Percentiles rank a stretch among this genome's conserved stretches.
Evolutionary conservation across 2,113 vertebrate genomes (phyloP).

Genomic region (Xenus cinereus): DNA sequence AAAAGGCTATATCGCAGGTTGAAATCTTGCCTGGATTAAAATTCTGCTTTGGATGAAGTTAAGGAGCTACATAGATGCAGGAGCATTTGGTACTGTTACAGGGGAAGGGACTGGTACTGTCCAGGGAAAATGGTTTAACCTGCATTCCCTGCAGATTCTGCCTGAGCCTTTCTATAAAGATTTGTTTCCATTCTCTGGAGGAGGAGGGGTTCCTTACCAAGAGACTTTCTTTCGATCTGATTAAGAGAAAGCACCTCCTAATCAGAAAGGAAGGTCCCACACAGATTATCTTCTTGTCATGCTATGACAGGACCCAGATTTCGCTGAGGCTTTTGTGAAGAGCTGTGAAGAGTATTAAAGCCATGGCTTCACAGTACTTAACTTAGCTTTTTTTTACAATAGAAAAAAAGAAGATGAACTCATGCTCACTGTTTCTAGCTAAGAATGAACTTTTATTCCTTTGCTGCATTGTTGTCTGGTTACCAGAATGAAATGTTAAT

Average conservation of each 20-base stretch:
- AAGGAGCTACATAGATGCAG: neutral
- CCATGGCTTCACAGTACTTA: neutral
- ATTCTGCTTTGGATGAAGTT: conserved; percentile 25
- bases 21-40: conserved; percentile 57
- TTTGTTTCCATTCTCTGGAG: conserved; percentile 48
- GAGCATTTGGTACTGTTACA: neutral
- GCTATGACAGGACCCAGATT: conserved; percentile 36
- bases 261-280: conserved; percentile 41
- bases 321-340: conserved; percentile 29
- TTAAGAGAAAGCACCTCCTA: conserved; percentile 20
- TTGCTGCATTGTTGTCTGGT: neutral
- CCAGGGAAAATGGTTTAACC: conserved; percentile 46
- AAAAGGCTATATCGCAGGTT: neutral
- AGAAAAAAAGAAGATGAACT: neutral
- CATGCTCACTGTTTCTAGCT: neutral
- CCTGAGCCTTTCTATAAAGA: conserved; percentile 57
- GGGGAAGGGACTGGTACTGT: no score
- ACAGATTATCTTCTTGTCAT: conserved; percentile 50
- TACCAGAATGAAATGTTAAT: conserved; percentile 26
- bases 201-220: conserved; percentile 15
- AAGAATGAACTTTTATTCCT: neutral
- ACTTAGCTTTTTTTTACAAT: neutral
- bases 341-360: neutral
- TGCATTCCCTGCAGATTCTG: conserved; percentile 42
- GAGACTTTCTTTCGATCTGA: conserved; percentile 29